These are phyloP conservation scores for Xestia xanthographa DNA, from an alignment of 2,888 invertebrate species.

Conservation along the genomic window DNA sequence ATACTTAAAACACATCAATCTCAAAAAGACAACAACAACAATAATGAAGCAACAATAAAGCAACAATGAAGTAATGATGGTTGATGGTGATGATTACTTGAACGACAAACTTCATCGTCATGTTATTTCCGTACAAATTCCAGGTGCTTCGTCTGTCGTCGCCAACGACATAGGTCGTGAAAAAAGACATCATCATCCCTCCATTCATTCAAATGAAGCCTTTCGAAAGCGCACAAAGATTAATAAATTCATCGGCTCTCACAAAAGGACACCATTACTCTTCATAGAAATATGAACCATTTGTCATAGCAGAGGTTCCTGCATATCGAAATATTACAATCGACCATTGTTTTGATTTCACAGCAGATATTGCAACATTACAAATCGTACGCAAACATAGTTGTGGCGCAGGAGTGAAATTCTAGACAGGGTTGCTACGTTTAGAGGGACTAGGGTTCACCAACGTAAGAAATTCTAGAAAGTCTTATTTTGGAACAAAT, in stretches of 20 bases:
- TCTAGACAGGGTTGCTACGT: conserved; percentile 49
- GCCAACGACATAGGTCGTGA: background rate
- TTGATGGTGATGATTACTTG: background rate
- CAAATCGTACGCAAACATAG: conserved; percentile 65
- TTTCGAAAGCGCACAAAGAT: conserved; percentile 37
- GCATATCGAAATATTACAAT: conserved; percentile 60
- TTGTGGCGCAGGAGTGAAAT: conserved; percentile 45
- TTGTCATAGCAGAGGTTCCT: conserved; percentile 58
- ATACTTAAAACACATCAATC: background rate
- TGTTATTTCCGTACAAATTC: background rate
- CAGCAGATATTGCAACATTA: conserved; percentile 62
- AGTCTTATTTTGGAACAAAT: background rate
- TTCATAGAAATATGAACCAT: conserved; percentile 52
- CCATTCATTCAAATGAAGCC: conserved; percentile 7
- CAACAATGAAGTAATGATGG: background rate
- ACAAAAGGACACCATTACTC: conserved; percentile 46
- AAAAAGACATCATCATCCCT: conserved; percentile 17
- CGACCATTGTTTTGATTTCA: conserved; percentile 66
- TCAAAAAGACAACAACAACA: no score
- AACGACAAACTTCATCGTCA: background rate
- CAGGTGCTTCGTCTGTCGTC: background rate
- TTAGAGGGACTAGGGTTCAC: background rate
- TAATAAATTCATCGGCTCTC: conserved; percentile 22
- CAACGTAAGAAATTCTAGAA: background rate
- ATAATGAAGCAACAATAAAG: no score